phyloP scores from a whole-genome alignment of 2,113 vertebrate genomes.

The Aplodontia rufa region DNA sequence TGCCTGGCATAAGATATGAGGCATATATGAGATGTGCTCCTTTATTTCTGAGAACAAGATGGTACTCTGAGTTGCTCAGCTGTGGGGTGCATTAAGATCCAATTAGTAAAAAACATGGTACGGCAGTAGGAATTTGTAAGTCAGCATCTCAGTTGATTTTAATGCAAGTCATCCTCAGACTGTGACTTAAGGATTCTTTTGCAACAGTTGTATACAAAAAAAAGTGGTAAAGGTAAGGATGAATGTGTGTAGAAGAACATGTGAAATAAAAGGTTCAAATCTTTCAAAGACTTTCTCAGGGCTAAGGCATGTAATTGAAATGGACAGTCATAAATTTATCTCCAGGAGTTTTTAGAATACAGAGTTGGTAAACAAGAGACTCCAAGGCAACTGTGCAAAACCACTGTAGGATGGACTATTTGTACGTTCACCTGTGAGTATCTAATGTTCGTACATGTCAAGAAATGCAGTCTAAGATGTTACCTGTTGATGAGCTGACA shows the following conservation, averaged over 20 bases:
- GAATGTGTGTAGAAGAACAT: background rate
- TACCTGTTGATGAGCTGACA: background rate
- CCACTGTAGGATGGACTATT: background rate
- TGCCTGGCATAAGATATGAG: background rate
- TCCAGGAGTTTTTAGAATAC: background rate
- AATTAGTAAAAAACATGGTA: background rate
- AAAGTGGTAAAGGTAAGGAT: background rate
- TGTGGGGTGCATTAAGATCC: background rate
- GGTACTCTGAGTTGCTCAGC: background rate
- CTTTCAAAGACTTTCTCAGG: background rate
- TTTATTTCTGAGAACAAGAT: background rate
- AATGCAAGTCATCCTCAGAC: background rate
- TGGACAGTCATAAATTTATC: background rate
- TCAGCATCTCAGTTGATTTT: background rate
- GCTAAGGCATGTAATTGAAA: background rate
- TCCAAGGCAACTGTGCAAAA: background rate
- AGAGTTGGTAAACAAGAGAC: background rate
- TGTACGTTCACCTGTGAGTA: background rate
- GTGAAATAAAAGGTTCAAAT: background rate
- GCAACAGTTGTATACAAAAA: background rate
- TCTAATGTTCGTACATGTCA: background rate
- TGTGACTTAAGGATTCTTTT: background rate
- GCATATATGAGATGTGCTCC: accelerated
- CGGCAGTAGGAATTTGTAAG: background rate
- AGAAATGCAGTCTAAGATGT: background rate